Evolutionary conservation across 2,888 invertebrate species (phyloP).

Genomic region (Zygothrica quintamaculata): DNA sequence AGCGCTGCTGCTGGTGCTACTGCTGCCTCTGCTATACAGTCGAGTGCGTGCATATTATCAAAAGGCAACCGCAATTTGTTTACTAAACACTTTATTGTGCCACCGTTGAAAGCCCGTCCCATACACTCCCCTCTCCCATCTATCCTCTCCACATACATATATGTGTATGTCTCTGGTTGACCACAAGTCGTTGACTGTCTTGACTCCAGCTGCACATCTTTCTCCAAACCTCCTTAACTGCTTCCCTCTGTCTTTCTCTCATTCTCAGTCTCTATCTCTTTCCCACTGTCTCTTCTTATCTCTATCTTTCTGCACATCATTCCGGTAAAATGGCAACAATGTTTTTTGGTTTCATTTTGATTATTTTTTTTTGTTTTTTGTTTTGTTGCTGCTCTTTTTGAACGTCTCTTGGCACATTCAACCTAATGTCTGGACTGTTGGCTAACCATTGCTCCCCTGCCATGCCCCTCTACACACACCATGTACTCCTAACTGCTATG

Average conservation of each 20-base stretch:
- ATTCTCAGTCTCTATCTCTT: too few relatives aligned
- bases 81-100: constrained; percentile 80
- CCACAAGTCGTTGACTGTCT: constrained; percentile 60
- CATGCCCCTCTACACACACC: background rate
- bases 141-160: background rate
- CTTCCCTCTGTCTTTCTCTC: background rate
- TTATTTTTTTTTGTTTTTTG: background rate
- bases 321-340: constrained; percentile 47
- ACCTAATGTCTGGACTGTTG: constrained; percentile 32
- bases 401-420: constrained; percentile 58
- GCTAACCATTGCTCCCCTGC: too few relatives aligned
- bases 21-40: too few relatives aligned
- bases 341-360: constrained; percentile 34
- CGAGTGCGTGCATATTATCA: constrained; percentile 66
- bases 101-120: constrained; percentile 51
- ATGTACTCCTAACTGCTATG: background rate
- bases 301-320: constrained; percentile 27
- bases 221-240: constrained; percentile 11
- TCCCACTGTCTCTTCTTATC: constrained; percentile 2
- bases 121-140: constrained; percentile 4
- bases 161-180: constrained; percentile 27
- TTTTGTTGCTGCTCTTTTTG: constrained; percentile 29
- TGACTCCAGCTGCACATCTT: constrained; percentile 27
- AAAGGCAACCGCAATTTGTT: constrained; percentile 78
- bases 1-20: constrained; percentile 31